Base-by-base conservation (phyloP, 2,888 invertebrate genomes). In the Nemoura dubitans region DNA sequence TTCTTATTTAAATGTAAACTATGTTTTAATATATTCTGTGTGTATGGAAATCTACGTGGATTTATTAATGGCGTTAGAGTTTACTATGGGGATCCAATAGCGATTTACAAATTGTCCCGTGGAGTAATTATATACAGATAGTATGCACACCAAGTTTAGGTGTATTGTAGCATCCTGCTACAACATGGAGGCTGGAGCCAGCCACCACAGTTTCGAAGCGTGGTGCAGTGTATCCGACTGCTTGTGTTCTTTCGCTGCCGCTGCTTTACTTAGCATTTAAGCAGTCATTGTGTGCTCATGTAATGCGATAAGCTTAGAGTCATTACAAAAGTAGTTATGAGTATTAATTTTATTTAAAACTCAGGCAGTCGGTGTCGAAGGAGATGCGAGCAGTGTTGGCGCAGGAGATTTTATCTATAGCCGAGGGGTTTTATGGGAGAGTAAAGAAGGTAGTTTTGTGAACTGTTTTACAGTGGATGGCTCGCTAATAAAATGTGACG, bases 241-340 rank as follows among this genome's bases (percentile, higher is more conserved):
- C 21, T 59, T 59, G 59, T 59, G 59, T 59, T 59, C 21, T 14
- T 59, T 36, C 2, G 59, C 59, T 10, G 21, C 59, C 21, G 59
- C 59, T 59, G 21, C 59, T 2, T 59, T 59, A 21, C 59, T 59
- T 59, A 21, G 59, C 21, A 21, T 59, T 59, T 59, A 59, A 59
- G 59, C 59, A 59, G 59, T 21, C 16, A 2, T 21, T 16, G 10
- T 59, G 59, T 59, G 59, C 59, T 7, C 59, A 59, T 59, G 59
- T 59, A 59, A 59, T 59, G 21, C 59, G 59, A 59, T 59, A 59
- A 59, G 59, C 59, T 59, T 59, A 59, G 16, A 59, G 59, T 59
- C 59, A 59, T 59, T 59, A 59, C 59, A 59, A 59, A 59, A 59
- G 59, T 59, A 59, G 59, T 59, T 59, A 59, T 59, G 59, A 59